A percentile compares a stretch with the other conserved stretches of the same genome.
phyloP scores from a whole-genome alignment of 2,888 invertebrate genomes.

The Microplitis manilae region DNA sequence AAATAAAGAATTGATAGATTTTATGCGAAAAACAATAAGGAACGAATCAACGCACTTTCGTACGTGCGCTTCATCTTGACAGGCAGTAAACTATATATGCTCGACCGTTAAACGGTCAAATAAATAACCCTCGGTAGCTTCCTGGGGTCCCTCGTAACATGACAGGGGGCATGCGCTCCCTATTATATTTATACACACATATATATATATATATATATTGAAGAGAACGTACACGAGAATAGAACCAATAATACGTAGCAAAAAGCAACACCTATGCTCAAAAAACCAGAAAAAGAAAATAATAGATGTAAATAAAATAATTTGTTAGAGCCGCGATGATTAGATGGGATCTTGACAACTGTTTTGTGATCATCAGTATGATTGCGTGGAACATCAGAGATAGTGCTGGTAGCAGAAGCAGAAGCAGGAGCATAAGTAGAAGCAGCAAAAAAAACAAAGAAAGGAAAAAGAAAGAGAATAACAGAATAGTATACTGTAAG shows the following conservation, averaged over 20 bases:
- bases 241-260: not conserved
- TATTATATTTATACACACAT: not conserved
- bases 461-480: not conserved
- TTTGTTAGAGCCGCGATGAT: not conserved
- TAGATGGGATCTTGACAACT: not conserved
- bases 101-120: conserved; percentile 55
- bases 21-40: conserved; percentile 1
- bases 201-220: not conserved
- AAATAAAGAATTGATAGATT: not conserved
- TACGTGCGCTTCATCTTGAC: conserved; percentile 19
- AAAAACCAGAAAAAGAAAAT: not conserved
- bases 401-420: not conserved
- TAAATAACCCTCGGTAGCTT: conserved; percentile 54
- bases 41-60: conserved; percentile 3
- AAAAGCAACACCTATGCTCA: not conserved
- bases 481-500: not conserved
- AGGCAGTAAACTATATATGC: conserved; percentile 46
- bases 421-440: not conserved
- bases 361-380: not conserved
- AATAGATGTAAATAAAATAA: not conserved
- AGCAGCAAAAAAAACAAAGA: not conserved
- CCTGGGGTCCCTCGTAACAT: conserved; percentile 46
- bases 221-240: conserved; percentile 22
- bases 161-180: conserved; percentile 45
- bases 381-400: not conserved